These are phyloP conservation scores for Heteropelma amictum DNA, from an alignment of 2,888 invertebrate genomes.

Conservation along the genomic window DNA sequence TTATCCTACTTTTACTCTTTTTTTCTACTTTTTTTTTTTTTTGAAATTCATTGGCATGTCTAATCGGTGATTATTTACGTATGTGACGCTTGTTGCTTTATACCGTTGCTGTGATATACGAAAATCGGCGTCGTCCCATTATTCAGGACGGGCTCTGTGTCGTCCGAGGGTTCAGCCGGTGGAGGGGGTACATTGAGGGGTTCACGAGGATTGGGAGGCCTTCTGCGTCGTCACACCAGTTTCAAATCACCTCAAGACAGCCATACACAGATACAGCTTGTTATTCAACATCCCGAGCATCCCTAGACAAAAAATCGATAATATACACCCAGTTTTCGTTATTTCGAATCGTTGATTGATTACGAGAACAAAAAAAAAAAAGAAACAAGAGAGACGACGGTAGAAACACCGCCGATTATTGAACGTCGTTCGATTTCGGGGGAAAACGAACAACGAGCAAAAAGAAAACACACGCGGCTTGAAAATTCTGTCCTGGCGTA, in stretches of 20 bases:
- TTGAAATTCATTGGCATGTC: neutral
- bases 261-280: slow-evolving; percentile 77
- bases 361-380: no score
- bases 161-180: slow-evolving; percentile 77
- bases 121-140: slow-evolving; percentile 76
- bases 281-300: slow-evolving; percentile 77
- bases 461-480: no score
- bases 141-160: slow-evolving; percentile 78
- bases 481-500: no score
- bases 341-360: no score
- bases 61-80: slow-evolving; percentile 36
- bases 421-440: no score
- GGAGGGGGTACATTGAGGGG: slow-evolving; percentile 77
- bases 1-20: neutral
- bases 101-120: slow-evolving; percentile 73
- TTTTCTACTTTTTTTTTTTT: neutral
- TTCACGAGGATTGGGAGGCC: slow-evolving; percentile 77
- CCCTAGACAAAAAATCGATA: slow-evolving; percentile 63
- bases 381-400: no score
- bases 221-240: slow-evolving; percentile 78
- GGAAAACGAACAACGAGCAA: no score
- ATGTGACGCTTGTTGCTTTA: slow-evolving; percentile 52
- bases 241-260: slow-evolving; percentile 78
- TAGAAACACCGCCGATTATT: no score
- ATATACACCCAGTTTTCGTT: no score